A percentile compares a stretch with the other conserved stretches of the same genome.
Conservation (phyloP, 2,113 vertebrate species). For the Halcyon senegalensis region DNA sequence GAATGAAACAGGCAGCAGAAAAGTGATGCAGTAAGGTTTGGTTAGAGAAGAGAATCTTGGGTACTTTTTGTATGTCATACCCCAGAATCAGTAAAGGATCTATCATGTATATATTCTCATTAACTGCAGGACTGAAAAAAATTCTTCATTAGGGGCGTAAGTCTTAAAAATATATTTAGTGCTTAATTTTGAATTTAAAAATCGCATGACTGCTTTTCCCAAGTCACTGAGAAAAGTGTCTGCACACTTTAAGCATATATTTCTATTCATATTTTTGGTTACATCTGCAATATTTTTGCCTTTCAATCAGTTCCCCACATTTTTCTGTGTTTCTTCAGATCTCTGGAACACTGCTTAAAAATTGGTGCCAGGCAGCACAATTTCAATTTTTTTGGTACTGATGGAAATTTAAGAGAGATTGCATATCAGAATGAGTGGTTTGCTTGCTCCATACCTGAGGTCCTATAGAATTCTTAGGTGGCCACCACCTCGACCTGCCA, state of each 20-base stretch:
- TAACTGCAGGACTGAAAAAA: neutral
- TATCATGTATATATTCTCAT: neutral
- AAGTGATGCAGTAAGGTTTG: neutral
- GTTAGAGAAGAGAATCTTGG: neutral
- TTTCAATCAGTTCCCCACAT: neutral
- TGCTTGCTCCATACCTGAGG: neutral
- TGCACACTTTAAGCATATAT: fast-evolving
- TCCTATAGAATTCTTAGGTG: neutral
- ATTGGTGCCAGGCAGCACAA: fast-evolving
- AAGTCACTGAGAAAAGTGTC: neutral
- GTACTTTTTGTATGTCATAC: neutral
- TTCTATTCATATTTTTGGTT: neutral
- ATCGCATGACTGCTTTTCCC: neutral
- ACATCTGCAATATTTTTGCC: neutral
- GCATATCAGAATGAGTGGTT: neutral
- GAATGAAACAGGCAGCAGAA: neutral
- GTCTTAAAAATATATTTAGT: neutral
- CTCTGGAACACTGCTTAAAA: neutral
- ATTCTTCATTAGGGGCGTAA: neutral
- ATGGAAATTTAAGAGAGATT: neutral
- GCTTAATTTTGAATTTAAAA: neutral
- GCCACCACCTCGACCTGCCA: neutral
- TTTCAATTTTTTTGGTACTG: neutral
- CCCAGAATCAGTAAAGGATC: neutral
- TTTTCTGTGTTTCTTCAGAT: neutral